Evolutionary conservation across 1,140 invertebrate genomes (phyloP).

Genomic region (Eupristina koningsbergeri): DNA sequence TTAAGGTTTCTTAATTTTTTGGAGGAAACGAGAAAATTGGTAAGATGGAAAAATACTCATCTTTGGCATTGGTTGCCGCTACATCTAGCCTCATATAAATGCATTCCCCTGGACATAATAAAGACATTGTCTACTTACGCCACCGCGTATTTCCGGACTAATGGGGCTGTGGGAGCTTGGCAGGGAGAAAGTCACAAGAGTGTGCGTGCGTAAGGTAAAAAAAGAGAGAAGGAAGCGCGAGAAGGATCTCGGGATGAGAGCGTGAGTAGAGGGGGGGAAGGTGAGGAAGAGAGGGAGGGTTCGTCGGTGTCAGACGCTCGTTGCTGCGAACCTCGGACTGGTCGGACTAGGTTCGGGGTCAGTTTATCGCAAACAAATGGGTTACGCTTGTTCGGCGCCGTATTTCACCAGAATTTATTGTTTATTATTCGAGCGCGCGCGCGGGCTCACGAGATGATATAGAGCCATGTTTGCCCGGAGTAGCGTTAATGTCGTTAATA

Average conservation of each 20-base stretch:
- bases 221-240: conserved; percentile 26
- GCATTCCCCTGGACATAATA: background rate
- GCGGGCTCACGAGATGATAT: conserved; percentile 63
- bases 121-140: background rate
- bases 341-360: conserved; percentile 70
- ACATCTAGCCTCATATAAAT: background rate
- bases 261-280: background rate
- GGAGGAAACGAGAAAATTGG: background rate
- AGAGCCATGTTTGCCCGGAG: conserved; percentile 70
- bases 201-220: background rate
- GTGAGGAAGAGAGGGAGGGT: conserved; percentile 48
- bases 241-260: conserved; percentile 46
- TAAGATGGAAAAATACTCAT: background rate
- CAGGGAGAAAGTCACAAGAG: background rate
- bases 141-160: conserved; percentile 16
- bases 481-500: conserved; percentile 73
- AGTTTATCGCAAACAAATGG: conserved; percentile 74
- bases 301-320: conserved; percentile 60
- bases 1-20: too few species aligned
- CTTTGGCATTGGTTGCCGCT: background rate
- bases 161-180: background rate
- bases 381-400: conserved; percentile 71
- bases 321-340: conserved; percentile 65
- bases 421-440: conserved; percentile 67
- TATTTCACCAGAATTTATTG: conserved; percentile 73